A percentile compares a stretch with the other conserved stretches of the same genome.
Conservation (phyloP, 2,888 invertebrate species). For the Galerucella pusilla region DNA sequence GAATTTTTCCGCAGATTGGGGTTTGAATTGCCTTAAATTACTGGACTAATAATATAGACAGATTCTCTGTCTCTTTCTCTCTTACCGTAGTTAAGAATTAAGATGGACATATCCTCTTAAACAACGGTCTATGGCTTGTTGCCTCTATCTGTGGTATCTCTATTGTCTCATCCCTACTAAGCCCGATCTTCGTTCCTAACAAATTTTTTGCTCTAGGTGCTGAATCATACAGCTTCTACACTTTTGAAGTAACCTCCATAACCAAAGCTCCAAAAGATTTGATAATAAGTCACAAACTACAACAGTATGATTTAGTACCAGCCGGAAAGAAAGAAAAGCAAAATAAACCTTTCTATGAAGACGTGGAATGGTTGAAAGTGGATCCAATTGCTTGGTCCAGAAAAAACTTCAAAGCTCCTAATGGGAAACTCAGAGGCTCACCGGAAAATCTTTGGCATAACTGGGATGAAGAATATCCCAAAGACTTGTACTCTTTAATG, state of each 20-base stretch:
- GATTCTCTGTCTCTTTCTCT: no score
- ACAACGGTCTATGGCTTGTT: no score
- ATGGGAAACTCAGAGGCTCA: slow-evolving; percentile 51
- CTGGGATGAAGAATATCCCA: slow-evolving; percentile 76
- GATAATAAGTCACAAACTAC: slow-evolving; percentile 60
- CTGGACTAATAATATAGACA: no score
- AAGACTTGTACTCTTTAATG: slow-evolving; percentile 76
- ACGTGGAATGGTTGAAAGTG: slow-evolving; percentile 59
- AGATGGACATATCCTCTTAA: no score
- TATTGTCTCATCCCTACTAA: neutral
- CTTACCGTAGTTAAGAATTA: no score
- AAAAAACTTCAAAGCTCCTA: slow-evolving; percentile 50
- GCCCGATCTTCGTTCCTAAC: no score
- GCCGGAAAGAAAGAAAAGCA: slow-evolving; percentile 60
- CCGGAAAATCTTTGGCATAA: slow-evolving; percentile 69
- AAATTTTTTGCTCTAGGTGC: slow-evolving; percentile 41
- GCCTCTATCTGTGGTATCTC: no score
- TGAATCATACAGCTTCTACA: slow-evolving; percentile 67
- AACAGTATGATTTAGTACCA: slow-evolving; percentile 65
- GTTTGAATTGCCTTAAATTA: no score
- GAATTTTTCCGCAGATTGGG: no score
- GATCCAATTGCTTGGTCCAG: slow-evolving; percentile 62
- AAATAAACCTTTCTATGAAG: slow-evolving; percentile 62
- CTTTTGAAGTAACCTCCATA: slow-evolving; percentile 70
- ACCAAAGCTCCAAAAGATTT: slow-evolving; percentile 68